Evolutionary conservation across 2,888 invertebrate species (phyloP).

Genomic region (Adineta ricciae): DNA sequence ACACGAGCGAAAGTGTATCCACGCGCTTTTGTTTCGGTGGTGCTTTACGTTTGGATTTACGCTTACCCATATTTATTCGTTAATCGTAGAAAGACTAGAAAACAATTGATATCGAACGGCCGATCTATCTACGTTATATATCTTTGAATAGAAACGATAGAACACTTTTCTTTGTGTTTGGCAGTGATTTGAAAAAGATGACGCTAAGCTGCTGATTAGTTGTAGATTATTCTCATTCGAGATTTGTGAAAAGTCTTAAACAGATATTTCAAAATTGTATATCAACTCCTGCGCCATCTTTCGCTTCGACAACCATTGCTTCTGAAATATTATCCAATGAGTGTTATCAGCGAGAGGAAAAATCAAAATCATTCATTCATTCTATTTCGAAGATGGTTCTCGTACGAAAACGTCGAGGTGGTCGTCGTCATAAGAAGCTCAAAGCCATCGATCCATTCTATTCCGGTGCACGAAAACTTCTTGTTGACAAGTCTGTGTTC

Average conservation of each 20-base stretch:
- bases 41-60: constrained; percentile 94
- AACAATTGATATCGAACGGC: background rate
- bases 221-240: no score
- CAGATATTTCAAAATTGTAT: no score
- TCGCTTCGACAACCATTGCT: background rate
- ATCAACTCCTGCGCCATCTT: no score
- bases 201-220: background rate
- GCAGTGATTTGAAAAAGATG: background rate
- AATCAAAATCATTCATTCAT: background rate
- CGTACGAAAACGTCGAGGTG: constrained; percentile 37
- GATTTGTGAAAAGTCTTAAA: no score
- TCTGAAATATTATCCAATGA: background rate
- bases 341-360: background rate
- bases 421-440: constrained; percentile 42
- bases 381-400: constrained; percentile 25
- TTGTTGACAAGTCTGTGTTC: constrained; percentile 24
- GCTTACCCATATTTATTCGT: constrained; percentile 67
- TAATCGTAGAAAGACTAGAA: background rate
- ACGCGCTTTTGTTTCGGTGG: constrained; percentile 83
- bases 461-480: constrained; percentile 35
- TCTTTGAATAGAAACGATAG: no score
- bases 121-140: background rate
- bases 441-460: constrained; percentile 39
- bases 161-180: background rate
- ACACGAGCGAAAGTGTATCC: constrained; percentile 81